Evolutionary conservation across 2,113 vertebrate species (phyloP), one percentile per base, ranked within the genome.

Genomic region (Mormyrus lacerda): DNA sequence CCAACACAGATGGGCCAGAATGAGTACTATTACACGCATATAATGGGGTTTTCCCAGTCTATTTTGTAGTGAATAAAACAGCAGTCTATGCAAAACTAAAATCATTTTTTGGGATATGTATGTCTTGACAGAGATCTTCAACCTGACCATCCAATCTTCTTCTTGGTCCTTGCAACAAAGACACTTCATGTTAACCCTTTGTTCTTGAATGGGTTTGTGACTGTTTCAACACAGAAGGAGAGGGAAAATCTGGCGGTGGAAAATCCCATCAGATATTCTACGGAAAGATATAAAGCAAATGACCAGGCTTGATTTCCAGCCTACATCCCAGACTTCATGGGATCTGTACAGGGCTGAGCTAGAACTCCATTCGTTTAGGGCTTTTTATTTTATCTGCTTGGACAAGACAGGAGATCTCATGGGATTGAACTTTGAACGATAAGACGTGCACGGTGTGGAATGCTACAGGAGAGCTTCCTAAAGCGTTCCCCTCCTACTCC

Each of bases 341-440:
- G 35, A 79, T 39, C 44, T 47, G n/a, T 11, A 24, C 47, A 27
- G 10, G n/a, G 50, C 24, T 27, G 47, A 4, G 21, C 21, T 50
- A 15, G 45, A 50, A 85, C 45, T 50, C 83, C 3, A 11, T 31
- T 50, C 44, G 27, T 85, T 27, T 48, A 85, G 83, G 8, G 44
- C 83, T 50, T 85, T 85, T 84, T 85, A 79, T 79, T 79, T 79
- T 50, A 50, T 50, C 83, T 85, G n/a, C 47, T 50, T 27, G 42
- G 24, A 85, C 83, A 27, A 4, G 83, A 85, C 83, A 48, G 19
- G 47, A 21, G 19, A 45, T 50, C 44, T 27, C 83, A 19, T 47
- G 83, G 44, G 47, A 85, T 27, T 48, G 44, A 85, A 48, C 24
- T 85, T 85, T 85, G 44, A 50, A 24, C 21, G 47, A 50, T 47